Conservation (phyloP, 35 echinoderm and acorn worm genomes). For the Lytechinus variegatus region DNA sequence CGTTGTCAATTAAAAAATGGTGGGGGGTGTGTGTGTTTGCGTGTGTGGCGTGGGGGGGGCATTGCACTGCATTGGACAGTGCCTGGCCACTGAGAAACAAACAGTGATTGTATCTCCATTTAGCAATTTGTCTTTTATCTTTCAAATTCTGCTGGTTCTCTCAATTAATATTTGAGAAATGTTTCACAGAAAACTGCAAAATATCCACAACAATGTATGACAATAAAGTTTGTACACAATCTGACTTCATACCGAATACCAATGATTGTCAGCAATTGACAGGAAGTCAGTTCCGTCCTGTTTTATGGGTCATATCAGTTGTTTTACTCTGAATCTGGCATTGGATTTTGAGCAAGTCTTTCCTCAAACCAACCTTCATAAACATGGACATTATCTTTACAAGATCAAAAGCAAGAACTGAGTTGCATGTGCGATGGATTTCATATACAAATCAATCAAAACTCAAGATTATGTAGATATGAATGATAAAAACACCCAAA, state of each 20-base stretch:
- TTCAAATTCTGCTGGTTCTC: too few relatives aligned
- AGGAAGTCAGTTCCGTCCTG: background rate
- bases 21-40: too few relatives aligned
- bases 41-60: background rate
- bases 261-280: background rate
- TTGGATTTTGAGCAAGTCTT: background rate
- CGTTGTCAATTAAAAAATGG: too few relatives aligned
- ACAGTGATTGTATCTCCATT: too few relatives aligned
- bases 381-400: background rate
- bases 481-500: too few relatives aligned
- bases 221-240: background rate
- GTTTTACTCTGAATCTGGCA: conserved; percentile 2
- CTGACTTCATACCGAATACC: background rate
- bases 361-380: background rate
- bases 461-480: too few relatives aligned
- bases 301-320: background rate
- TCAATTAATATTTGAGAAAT: background rate
- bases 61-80: background rate
- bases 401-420: too few relatives aligned
- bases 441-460: background rate
- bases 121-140: too few relatives aligned
- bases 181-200: background rate
- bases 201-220: background rate
- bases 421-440: too few relatives aligned
- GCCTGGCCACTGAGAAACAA: background rate